Evolutionary conservation across 2,888 invertebrate species (phyloP).

Genomic region (Diogma glabrata): DNA sequence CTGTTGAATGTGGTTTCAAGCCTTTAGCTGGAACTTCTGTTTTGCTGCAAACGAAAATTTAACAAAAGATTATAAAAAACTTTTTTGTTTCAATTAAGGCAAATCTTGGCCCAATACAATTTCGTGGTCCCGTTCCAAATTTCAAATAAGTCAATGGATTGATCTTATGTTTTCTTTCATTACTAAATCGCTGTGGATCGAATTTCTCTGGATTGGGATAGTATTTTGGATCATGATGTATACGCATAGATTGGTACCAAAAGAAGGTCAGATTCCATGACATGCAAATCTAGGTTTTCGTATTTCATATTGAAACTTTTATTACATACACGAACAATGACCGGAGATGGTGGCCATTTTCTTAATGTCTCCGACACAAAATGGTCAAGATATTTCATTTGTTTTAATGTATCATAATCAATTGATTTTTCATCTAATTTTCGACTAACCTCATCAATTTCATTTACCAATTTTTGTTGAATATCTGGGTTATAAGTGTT

Average conservation of each 20-base stretch:
- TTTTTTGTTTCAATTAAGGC: constrained; percentile 23
- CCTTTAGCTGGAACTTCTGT: constrained; percentile 12
- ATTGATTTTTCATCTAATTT: constrained; percentile 27
- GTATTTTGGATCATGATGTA: constrained; percentile 37
- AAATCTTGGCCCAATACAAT: constrained; percentile 37
- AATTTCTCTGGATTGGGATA: constrained; percentile 39
- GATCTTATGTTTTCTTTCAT: constrained; percentile 37
- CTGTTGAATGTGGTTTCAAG: too few species aligned
- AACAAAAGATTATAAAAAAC: constrained; percentile 9
- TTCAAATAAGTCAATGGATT: constrained; percentile 34
- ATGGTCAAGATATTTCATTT: constrained; percentile 50
- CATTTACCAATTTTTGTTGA: constrained; percentile 41
- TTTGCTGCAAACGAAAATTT: constrained; percentile 9
- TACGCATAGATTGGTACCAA: constrained; percentile 4
- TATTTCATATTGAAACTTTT: constrained; percentile 36
- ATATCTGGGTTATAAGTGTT: constrained; percentile 44
- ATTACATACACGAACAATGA: constrained; percentile 38
- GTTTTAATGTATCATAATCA: constrained; percentile 42
- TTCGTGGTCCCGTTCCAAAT: constrained; percentile 42
- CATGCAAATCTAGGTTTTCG: constrained; percentile 16
- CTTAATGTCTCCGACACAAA: constrained; percentile 43
- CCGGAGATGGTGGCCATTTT: constrained; percentile 37
- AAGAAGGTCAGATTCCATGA: background rate
- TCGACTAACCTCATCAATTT: constrained; percentile 32
- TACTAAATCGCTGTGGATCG: constrained; percentile 40